Percentiles rank a stretch among this genome's conserved stretches.
Evolutionary conservation across 2,113 vertebrate genomes (phyloP).

Genomic region (Epinephelus fuscoguttatus): DNA sequence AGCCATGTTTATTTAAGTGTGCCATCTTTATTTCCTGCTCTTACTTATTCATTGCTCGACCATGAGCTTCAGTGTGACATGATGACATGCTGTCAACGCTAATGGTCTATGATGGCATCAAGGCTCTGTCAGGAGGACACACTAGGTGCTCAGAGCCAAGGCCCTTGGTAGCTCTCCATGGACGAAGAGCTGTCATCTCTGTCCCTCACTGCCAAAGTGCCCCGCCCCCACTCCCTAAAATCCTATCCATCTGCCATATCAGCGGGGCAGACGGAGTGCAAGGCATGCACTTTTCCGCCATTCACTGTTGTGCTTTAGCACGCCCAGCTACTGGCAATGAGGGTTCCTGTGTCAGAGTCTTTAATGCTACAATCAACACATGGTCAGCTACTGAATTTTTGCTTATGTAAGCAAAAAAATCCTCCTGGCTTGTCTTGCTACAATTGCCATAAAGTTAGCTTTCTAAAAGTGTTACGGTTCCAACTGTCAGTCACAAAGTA

Average conservation of each 20-base stretch:
- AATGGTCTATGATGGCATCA: constrained; percentile 77
- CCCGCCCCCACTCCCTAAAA: constrained; percentile 64
- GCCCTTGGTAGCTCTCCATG: constrained; percentile 64
- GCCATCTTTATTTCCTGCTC: constrained; percentile 58
- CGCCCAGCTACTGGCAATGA: constrained; percentile 39
- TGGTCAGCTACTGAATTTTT: constrained; percentile 18
- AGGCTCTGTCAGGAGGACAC: constrained; percentile 74
- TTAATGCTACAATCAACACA: constrained; percentile 43
- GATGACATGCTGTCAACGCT: constrained; percentile 72
- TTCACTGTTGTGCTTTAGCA: constrained; percentile 55
- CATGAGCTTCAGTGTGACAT: constrained; percentile 60
- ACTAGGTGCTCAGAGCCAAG: constrained; percentile 71
- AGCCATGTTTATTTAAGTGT: constrained; percentile 38
- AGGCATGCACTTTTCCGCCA: constrained; percentile 74
- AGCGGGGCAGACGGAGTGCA: constrained; percentile 67
- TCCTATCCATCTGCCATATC: constrained; percentile 77
- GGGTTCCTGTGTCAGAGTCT: constrained; percentile 37
- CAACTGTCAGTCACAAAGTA: constrained; percentile 14
- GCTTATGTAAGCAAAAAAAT: constrained; percentile 3
- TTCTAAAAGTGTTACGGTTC: background rate
- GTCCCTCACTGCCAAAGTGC: constrained; percentile 69
- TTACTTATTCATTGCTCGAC: constrained; percentile 57
- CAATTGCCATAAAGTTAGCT: background rate
- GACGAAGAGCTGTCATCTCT: constrained; percentile 74
- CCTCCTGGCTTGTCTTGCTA: background rate